Evolutionary conservation across 23 tunicate species (phyloP), one percentile per base, ranked within the genome.

Genomic region (Halocynthia aurantium): DNA sequence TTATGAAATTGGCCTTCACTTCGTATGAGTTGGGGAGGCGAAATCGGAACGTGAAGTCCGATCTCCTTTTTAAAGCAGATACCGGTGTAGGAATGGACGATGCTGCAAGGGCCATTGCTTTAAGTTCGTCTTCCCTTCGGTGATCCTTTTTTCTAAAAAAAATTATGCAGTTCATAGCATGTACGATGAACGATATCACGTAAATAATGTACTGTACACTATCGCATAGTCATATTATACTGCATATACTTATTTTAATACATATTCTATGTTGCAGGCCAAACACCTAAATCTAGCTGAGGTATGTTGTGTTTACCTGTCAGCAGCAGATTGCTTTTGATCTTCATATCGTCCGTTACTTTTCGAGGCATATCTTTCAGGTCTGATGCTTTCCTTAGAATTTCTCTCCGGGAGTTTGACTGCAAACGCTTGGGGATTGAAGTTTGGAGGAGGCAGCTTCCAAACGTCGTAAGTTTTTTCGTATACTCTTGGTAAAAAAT

Each of bases 381-480:
- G 86, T 40, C 73, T 61, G 0, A 73, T 78, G 18, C 82, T 71
- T 22, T 65, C 84, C 53, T 72, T 57, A 6, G 67, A 18, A 50
- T 73, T 83, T 22, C 84, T 22, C 55, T 76, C 54, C 12, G 62
- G 50, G 11, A 87, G 87, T 17, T 64, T 19, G 13, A 84, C 68
- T 57, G 74, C 84, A 58, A 88, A 88, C 10, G 87, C 87, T 79
- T 88, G 87, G 21, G 94, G 84, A 71, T 88, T 88, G 60, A 88
- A 88, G 62, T 88, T 75, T 7, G 87, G 94, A 51, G 94, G 94
- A 62, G 77, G 80, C 51, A 88, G 71, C 13, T 56, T 83, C 87
- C 87, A 88, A 9, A 88, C 71, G 80, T 88, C 84, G 49, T 68
- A 81, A 7, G 13, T 18, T 15, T 65, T 15, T 15, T 65, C 70